Evolutionary conservation across 2,888 invertebrate genomes (phyloP).

Genomic region (Phyllotreta cruciferae): DNA sequence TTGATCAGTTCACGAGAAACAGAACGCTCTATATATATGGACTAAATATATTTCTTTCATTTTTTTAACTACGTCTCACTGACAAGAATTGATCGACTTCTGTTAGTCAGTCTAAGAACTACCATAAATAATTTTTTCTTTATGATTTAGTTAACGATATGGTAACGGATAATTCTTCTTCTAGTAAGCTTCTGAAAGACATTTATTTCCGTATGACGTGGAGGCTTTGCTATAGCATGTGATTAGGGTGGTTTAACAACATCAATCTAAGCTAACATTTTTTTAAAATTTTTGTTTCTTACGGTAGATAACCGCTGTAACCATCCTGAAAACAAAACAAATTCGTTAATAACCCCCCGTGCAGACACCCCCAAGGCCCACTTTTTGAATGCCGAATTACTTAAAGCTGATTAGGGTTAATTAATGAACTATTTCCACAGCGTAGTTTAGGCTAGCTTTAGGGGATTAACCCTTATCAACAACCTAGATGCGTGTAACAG

Average conservation of each 20-base stretch:
- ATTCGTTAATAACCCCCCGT: neutral
- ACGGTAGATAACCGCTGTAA: slow-evolving; percentile 43
- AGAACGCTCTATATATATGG: slow-evolving; percentile 16
- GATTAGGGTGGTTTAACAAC: slow-evolving; percentile 36
- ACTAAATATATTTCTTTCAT: slow-evolving; percentile 13
- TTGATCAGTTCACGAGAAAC: slow-evolving; percentile 24
- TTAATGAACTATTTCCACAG: neutral
- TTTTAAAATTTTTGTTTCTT: slow-evolving; percentile 30
- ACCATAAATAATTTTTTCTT: slow-evolving; percentile 17
- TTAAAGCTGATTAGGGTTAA: neutral
- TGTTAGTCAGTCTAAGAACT: slow-evolving; percentile 22
- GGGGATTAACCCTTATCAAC: no score
- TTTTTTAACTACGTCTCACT: slow-evolving; percentile 9
- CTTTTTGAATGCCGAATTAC: neutral
- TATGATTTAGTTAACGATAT: slow-evolving; percentile 19
- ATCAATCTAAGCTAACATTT: slow-evolving; percentile 36
- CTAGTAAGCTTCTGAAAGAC: slow-evolving; percentile 28
- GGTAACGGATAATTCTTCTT: slow-evolving; percentile 25
- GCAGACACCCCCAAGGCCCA: no score
- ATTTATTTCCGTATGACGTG: slow-evolving; percentile 11
- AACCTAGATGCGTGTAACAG: no score
- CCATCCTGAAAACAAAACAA: slow-evolving; percentile 41
- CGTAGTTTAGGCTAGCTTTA: neutral
- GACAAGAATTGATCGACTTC: slow-evolving; percentile 8
- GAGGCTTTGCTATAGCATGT: slow-evolving; percentile 33